Base-by-base conservation (phyloP, 2,888 invertebrate species). In the Cyaniris semiargus region DNA sequence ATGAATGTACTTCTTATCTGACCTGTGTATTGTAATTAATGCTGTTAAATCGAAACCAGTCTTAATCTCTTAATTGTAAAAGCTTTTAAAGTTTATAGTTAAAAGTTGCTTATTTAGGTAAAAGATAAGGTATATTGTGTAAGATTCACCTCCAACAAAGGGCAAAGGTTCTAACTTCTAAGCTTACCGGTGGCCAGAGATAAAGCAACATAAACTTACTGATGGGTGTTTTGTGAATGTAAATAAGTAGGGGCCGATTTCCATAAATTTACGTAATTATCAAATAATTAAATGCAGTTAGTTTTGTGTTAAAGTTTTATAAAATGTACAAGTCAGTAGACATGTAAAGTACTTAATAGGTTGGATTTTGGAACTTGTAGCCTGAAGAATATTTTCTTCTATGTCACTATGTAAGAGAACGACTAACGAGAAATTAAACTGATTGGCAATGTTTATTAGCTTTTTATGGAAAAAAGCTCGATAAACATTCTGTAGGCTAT, bases 111-210 rank as follows among this genome's bases (percentile, higher is more conserved):
- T 66, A 66, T 66, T 66, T 66, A 31, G 27, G 66, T 66, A 66
- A 66, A 31, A 66, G 27, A 66, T 66, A 27, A 15, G 15, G 27
- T 23, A 23, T 66, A 66, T 66, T 66, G 66, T 66, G 66, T 18
- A 66, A 66, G 27, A 60, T 60, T 66, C 27, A 66, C 5, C 66
- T 66, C 21, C 13, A 66, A 60, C 27, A 13, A 66, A 66, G 66
- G 66, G 66, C 66, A 66, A 66, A 66, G 66, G 66, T 66, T 66
- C 66, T 31, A 66, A 66, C 27, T 66, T 66, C 66, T 31, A 66
- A 66, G 66, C 66, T 66, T 66, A 15, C 66, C 66, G 66, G 66
- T 66, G 66, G 66, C 66, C 66, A 2, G 15, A 27, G 66, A 66
- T 66, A 66, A 31, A 5, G 66, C 6, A 7, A 66, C 66, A 66